Evolutionary conservation across 92 coral and sea anemone genomes (phyloP), one percentile per base, ranked within the genome.

Genomic region (Umimayanthus kanabou): DNA sequence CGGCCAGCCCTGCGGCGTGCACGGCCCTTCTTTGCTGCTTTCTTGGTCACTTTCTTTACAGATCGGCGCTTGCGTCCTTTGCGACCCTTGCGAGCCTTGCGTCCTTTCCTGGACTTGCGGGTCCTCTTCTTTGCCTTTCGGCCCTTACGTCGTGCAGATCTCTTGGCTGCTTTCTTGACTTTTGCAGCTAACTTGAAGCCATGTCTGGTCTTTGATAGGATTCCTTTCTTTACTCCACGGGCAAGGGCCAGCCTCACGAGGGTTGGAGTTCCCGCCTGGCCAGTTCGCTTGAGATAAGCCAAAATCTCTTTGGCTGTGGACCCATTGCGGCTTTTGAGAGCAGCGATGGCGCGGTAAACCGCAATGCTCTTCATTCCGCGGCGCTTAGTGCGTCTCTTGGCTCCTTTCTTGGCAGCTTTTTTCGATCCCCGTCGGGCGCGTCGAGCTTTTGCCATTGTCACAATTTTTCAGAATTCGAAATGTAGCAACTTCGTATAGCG

Each of bases 271-370:
- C 90, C 89, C 47, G 93, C 71, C 42, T 79, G 90, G 50, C 75
- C 77, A 70, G 88, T 91, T 66, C 81, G 50, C 72, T 74, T 64
- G 40, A 95, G 94, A 85, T 91, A 95, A 39, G 80, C 90, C 89
- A 90, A 71, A 79, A 95, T 84, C 53, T 92, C 96, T 67, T 90
- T 91, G 50, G 88, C 89, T 39, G 88, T 91, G 76, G 98, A 95
- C 9, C 98, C 98, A 26, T 87, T 88, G 82, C 98, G 96, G 81
- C 92, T 90, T 47, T 91, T 86, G 64, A 95, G 90, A 65, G 91
- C 94, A 37, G 91, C 93, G 90, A 95, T 91, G 81, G 98, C 98
- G 67, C 84, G 49, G 29, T 78, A 89, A 6, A 95, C 93, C 77
- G 81, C 83, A 40, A 73, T 75, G 82, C 91, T 93, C 57, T 91